Evolutionary conservation across 2,797 vertebrate species (phyloP), one percentile per base, ranked within the genome.

Genomic region (Denticeps clupeoides): DNA sequence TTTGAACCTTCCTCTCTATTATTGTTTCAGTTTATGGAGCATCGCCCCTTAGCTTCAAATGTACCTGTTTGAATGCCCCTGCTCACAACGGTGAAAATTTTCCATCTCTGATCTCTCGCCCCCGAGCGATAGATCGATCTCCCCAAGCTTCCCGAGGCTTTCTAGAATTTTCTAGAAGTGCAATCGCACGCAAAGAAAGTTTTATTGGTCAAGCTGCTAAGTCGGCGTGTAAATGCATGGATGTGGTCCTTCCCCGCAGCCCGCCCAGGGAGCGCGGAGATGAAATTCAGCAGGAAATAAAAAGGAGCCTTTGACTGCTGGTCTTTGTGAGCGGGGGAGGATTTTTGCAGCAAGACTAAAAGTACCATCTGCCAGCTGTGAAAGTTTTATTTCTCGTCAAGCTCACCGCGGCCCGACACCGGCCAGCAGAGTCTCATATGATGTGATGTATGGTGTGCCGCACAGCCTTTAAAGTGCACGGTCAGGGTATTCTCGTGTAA

Each of bases 321-420:
- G n/a, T n/a, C n/a, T 71, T 74, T 67, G 69, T 60, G 58, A 62
- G 49, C 42, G 38, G 26, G 21, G 47, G 49, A 21, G 35, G 21
- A n/a, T 18, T 61, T 60, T 62, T 45, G 41, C 65, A 49, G 58
- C 54, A 65, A 47, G 25, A 46, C 37, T 57, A 51, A 61, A 71
- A 64, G 55, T 57, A 58, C 63, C 74, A 77, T 79, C 72, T 74
- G 71, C 63, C 56, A 45, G 49, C 53, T 47, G 47, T 62, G 59
- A 75, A 76, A 61, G 57, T 70, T 60, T 71, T 63, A 74, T 65
- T 54, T 58, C 59, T 55, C 48, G n/a, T n/a, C n/a, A 50, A 59
- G 61, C 55, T 37, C 42, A 26, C 51, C 32, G 40, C 49, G 6
- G 47, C 60, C 26, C 18, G 18, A 5, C 2, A 50, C 55, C 31